Evolutionary conservation across 2,797 vertebrate genomes (phyloP).

Genomic region (Scomberomorus guttatus): DNA sequence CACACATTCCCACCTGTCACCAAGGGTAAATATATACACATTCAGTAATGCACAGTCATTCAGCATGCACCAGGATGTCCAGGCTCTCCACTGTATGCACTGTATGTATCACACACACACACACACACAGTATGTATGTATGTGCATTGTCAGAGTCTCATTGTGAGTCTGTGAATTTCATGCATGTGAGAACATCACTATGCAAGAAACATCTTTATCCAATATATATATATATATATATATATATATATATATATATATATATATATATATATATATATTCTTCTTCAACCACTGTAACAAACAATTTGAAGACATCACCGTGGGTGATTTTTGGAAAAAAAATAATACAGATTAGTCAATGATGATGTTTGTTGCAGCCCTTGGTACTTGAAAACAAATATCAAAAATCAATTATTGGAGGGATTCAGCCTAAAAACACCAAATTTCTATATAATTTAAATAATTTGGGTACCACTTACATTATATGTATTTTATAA

Average conservation of each 20-base stretch:
- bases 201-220: background rate
- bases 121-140: slow-evolving; percentile 2
- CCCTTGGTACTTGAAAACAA: background rate
- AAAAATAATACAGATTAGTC: background rate
- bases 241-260: too few species aligned
- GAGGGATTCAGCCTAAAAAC: background rate
- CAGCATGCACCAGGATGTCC: slow-evolving; percentile 36
- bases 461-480: background rate
- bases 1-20: slow-evolving; percentile 89
- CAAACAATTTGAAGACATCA: too few species aligned
- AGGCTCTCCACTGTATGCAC: slow-evolving; percentile 21
- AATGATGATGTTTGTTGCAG: background rate
- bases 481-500: background rate
- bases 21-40: slow-evolving; percentile 86
- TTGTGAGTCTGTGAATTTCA: background rate
- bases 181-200: background rate
- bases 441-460: background rate
- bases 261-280: too few species aligned
- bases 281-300: too few species aligned
- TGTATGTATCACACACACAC: background rate
- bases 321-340: background rate
- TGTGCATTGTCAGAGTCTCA: slow-evolving; percentile 18
- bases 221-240: too few species aligned
- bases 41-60: slow-evolving; percentile 68
- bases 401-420: background rate